phyloP scores from a whole-genome alignment of 1,140 invertebrate species.

The Drosophila asahinai region DNA sequence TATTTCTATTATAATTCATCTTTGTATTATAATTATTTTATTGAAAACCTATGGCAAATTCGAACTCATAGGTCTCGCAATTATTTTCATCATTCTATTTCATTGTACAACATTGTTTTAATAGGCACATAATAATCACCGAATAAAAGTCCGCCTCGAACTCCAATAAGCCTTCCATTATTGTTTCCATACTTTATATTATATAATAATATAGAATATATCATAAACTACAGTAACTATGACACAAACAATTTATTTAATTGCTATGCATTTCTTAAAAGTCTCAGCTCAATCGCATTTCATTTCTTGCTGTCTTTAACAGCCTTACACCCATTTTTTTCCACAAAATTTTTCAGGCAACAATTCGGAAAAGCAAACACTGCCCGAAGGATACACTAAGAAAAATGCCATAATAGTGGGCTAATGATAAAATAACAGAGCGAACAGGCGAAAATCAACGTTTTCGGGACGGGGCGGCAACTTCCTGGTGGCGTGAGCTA shows the following conservation, averaged over 20 bases:
- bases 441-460: constrained; percentile 5
- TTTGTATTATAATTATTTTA: too few species aligned
- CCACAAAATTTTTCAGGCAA: not conserved
- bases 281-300: not conserved
- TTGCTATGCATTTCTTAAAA: not conserved
- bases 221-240: not conserved
- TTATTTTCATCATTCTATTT: too few species aligned
- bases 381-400: not conserved
- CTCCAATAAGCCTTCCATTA: too few species aligned
- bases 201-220: too few species aligned
- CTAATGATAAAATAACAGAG: constrained; percentile 52
- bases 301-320: not conserved
- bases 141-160: too few species aligned
- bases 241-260: not conserved
- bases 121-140: too few species aligned
- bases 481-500: constrained; percentile 34
- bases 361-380: constrained; percentile 11
- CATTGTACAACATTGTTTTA: too few species aligned
- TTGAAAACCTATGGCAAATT: not conserved
- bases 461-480: constrained; percentile 13
- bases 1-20: not conserved
- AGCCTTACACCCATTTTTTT: not conserved
- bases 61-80: not conserved
- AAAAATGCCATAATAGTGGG: constrained; percentile 1
- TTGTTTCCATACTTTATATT: too few species aligned